phyloP scores from a whole-genome alignment of 1,140 invertebrate genomes.

The Drosophila ogumai region DNA sequence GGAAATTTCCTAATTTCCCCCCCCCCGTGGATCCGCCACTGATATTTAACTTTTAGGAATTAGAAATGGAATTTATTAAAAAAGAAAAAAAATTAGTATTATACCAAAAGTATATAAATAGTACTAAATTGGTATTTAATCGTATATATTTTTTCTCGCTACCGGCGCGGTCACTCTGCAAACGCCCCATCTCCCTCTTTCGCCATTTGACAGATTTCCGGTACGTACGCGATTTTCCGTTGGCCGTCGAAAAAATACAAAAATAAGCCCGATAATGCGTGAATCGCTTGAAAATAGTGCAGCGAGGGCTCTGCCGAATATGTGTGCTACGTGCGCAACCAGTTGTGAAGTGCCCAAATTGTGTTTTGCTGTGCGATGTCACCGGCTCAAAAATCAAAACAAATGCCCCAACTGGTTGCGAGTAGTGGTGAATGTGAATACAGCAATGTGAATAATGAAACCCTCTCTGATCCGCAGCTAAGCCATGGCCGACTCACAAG shows the following conservation, averaged over 20 bases:
- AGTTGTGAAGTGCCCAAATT: conserved; percentile 8
- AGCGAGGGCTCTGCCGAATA: conserved; percentile 22
- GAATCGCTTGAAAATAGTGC: conserved; percentile 10
- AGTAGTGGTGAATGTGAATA: conserved; percentile 16
- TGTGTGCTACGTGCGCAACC: conserved; percentile 26
- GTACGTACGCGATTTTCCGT: conserved; percentile 81
- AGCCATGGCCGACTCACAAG: conserved; percentile 84
- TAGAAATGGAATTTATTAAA: background rate
- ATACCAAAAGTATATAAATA: background rate
- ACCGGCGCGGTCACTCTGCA: background rate
- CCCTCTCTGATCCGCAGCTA: conserved; percentile 45
- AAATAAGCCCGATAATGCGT: conserved; percentile 39
- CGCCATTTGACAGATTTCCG: conserved; percentile 84
- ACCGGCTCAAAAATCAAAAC: conserved; percentile 62
- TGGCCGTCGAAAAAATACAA: conserved; percentile 37
- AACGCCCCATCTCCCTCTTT: conserved; percentile 66
- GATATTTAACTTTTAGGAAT: background rate
- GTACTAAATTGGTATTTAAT: background rate
- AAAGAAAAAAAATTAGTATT: background rate
- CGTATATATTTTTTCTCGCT: background rate
- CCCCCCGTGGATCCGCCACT: too few relatives aligned
- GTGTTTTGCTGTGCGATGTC: conserved; percentile 44
- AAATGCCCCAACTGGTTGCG: conserved; percentile 35
- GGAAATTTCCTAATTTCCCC: too few relatives aligned
- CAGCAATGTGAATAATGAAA: conserved; percentile 3